A percentile compares a stretch with the other conserved stretches of the same genome.
Conservation (phyloP, 2,888 invertebrate species). For the Hydriomena furcata region DNA sequence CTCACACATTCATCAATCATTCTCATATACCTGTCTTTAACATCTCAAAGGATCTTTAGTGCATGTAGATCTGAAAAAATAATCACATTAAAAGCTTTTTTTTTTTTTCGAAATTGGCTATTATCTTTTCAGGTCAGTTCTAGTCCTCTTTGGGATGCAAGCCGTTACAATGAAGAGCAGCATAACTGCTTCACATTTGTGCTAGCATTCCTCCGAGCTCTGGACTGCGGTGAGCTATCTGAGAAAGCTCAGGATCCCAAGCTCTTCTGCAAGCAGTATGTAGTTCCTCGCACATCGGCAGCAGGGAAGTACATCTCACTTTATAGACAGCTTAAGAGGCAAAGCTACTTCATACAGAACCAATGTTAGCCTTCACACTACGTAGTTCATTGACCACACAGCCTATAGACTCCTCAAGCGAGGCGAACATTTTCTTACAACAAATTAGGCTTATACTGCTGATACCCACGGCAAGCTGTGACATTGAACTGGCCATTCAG, state of each 20-base stretch:
- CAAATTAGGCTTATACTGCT: no score
- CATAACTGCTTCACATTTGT: constrained; percentile 96
- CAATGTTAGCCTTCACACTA: constrained; percentile 61
- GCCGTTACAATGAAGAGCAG: constrained; percentile 88
- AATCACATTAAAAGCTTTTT: no score
- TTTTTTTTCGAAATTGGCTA: no score
- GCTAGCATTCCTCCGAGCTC: constrained; percentile 88
- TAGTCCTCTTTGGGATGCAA: constrained; percentile 85
- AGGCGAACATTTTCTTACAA: no score
- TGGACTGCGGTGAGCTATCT: constrained; percentile 88
- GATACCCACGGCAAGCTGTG: no score
- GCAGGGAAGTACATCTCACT: constrained; percentile 94
- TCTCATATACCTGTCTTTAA: no score
- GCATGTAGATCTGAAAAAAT: no score
- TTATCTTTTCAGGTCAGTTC: constrained; percentile 69
- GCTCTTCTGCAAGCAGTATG: constrained; percentile 90
- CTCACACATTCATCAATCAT: background rate
- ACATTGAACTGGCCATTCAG: no score
- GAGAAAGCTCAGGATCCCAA: constrained; percentile 87
- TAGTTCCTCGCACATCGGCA: constrained; percentile 91
- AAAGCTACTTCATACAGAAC: constrained; percentile 74
- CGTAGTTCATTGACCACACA: no score
- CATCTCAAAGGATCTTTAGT: no score
- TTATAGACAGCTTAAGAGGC: constrained; percentile 87
- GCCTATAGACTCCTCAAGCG: no score